These are phyloP conservation scores for Vanessa tameamea DNA, from an alignment of 1,140 invertebrate genomes.

Conservation along the genomic window DNA sequence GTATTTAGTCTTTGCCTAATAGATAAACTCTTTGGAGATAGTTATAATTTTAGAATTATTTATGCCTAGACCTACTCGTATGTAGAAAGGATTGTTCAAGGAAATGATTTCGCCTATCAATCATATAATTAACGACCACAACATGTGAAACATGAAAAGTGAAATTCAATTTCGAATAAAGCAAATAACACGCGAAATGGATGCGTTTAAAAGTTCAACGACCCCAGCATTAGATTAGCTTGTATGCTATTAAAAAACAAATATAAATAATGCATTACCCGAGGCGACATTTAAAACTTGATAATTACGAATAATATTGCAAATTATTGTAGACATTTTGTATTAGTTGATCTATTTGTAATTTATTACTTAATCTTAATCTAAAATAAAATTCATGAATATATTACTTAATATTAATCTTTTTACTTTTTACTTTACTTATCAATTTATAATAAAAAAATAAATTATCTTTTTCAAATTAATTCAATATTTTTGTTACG, in stretches of 20 bases:
- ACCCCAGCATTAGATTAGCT: neutral
- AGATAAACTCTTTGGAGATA: neutral
- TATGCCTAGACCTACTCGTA: neutral
- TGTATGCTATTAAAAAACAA: neutral
- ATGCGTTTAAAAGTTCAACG: constrained; percentile 3
- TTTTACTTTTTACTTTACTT: no score
- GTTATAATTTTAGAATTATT: neutral
- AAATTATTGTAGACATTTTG: neutral
- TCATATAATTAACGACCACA: neutral
- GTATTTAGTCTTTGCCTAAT: no score
- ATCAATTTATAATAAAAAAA: no score
- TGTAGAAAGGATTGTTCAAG: neutral
- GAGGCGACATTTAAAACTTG: neutral
- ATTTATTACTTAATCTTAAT: no score
- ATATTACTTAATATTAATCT: no score
- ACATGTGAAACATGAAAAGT: neutral
- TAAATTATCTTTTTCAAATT: no score
- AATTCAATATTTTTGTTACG: no score
- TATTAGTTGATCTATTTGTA: neutral
- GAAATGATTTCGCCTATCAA: neutral
- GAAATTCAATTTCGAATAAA: neutral
- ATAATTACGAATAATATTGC: neutral
- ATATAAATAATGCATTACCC: neutral
- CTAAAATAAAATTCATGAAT: no score
- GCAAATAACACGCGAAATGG: constrained; percentile 1